Evolutionary conservation across 2,888 invertebrate genomes (phyloP).

Genomic region (Nomada hirtipes): DNA sequence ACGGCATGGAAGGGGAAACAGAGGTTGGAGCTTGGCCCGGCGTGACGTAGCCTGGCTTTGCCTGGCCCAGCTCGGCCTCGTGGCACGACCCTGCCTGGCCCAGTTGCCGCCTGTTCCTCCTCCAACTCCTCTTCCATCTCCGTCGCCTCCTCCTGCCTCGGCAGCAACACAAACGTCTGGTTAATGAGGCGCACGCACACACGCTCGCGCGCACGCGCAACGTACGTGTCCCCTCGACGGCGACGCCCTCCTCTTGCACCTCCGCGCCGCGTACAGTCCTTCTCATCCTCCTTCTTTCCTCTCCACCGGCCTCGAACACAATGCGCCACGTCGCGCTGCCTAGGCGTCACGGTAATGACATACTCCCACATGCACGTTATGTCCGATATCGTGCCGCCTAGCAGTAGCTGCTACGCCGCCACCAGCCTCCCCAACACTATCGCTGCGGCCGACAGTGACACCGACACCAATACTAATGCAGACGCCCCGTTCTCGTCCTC

Average conservation of each 20-base stretch:
- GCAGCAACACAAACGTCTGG: conserved; percentile 75
- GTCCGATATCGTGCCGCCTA: conserved; percentile 71
- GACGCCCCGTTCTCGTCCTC: background rate
- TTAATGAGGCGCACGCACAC: conserved; percentile 80
- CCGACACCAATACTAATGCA: conserved; percentile 27
- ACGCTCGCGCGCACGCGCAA: conserved; percentile 77
- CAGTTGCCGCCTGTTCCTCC: conserved; percentile 47
- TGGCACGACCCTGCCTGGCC: conserved; percentile 63
- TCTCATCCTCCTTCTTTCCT: conserved; percentile 62
- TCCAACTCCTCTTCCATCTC: conserved; percentile 41
- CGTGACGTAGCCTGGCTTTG: conserved; percentile 45
- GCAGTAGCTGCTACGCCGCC: conserved; percentile 61
- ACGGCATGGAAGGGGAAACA: conserved; percentile 24
- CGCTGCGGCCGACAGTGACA: conserved; percentile 4
- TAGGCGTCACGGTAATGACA: conserved; percentile 81
- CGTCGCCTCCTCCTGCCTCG: conserved; percentile 41
- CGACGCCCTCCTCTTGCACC: conserved; percentile 61
- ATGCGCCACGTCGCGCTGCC: conserved; percentile 76
- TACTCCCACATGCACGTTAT: conserved; percentile 77
- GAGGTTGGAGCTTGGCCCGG: conserved; percentile 69
- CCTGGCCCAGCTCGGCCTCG: conserved; percentile 42
- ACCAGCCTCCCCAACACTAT: conserved; percentile 37
- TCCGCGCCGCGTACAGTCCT: conserved; percentile 51
- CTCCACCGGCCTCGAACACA: conserved; percentile 74
- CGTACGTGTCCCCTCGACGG: conserved; percentile 70